Base-by-base conservation (phyloP, 2,113 vertebrate species). In the Sylvilagus bachmani region DNA sequence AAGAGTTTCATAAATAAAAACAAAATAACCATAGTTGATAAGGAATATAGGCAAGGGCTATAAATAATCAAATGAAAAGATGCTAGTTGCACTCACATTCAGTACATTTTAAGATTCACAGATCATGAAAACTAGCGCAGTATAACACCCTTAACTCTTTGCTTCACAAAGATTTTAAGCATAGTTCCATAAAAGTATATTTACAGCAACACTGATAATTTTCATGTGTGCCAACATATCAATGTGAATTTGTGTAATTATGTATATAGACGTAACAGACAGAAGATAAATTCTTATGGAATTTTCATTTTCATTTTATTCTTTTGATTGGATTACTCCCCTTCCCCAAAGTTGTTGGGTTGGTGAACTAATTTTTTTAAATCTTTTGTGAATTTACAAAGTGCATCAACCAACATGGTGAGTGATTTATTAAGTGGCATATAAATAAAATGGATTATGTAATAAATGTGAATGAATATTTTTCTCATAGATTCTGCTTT, bases 261-360 rank as follows among this genome's bases (percentile, higher is more conserved):
- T 38, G 6, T 58, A 12, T 73, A 67, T 62, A 84, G 16, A 31
- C 69, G 17, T 3, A 83, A 79, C 96, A 88, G 4, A 91, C 0
- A 91, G 61, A 6, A 33, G 79, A 38, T 17, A 86, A 14, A 84
- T 33, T 89, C 24, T 83, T 94, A 66, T 94, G 84, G n/a, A 95
- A 95, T 87, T 58, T 61, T n/a, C 73, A 58, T 74, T 64, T 90
- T 70, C 6, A 73, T 92, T 89, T 78, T 74, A 73, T 89, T 2
- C 24, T 83, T 95, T 96, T 33, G 19, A 17, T 24, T 86, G 22
- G 21, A 55, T 89, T 69, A 33, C 4, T 73, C 91, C 89, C 29
- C n/a, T 22, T 78, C 4, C 3, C 8, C 3, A 7, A 29, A 88
- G 10, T 64, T 61, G 33, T 90, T 3, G 66, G 4, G 0, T 70